A percentile compares a stretch with the other conserved stretches of the same genome.
phyloP scores from a whole-genome alignment of 1,140 invertebrate genomes.

The Propsilocerus akamusi region DNA sequence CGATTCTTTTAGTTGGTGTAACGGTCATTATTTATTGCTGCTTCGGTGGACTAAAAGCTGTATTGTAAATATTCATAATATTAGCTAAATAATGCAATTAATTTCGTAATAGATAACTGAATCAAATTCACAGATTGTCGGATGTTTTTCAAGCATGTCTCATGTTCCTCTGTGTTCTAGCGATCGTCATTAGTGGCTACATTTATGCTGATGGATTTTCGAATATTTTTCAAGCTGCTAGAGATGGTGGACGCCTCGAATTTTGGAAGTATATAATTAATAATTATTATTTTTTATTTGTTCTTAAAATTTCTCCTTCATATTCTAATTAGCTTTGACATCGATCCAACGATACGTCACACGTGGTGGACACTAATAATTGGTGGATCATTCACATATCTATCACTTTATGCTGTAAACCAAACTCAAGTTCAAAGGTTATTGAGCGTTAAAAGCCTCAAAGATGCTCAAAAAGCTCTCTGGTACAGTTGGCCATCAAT shows the following conservation, averaged over 20 bases:
- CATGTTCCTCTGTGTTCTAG: conserved; percentile 59
- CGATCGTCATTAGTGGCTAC: conserved; percentile 51
- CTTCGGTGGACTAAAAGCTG: conserved; percentile 77
- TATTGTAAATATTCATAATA: too few relatives aligned
- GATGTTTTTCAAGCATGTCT: conserved; percentile 66
- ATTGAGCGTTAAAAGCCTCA: conserved; percentile 49
- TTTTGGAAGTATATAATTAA: conserved; percentile 50
- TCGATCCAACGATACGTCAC: conserved; percentile 54
- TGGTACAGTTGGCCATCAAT: conserved; percentile 55
- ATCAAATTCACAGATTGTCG: too few relatives aligned
- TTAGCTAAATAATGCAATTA: too few relatives aligned
- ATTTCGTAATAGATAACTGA: too few relatives aligned
- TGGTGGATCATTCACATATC: conserved; percentile 52
- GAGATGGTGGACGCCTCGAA: conserved; percentile 40
- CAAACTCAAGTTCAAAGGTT: conserved; percentile 75
- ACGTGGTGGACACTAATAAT: conserved; percentile 51
- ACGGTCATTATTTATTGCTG: conserved; percentile 76
- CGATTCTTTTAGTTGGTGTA: conserved; percentile 62
- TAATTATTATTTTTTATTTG: too few relatives aligned
- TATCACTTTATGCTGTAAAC: conserved; percentile 64
- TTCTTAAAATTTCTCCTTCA: too few relatives aligned
- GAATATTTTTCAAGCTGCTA: conserved; percentile 45
- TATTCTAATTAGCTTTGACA: conserved; percentile 27
- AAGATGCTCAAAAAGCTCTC: conserved; percentile 38
- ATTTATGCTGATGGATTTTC: conserved; percentile 38